Evolutionary conservation across 2,797 vertebrate genomes (phyloP).

Genomic region (Tangara arthus): DNA sequence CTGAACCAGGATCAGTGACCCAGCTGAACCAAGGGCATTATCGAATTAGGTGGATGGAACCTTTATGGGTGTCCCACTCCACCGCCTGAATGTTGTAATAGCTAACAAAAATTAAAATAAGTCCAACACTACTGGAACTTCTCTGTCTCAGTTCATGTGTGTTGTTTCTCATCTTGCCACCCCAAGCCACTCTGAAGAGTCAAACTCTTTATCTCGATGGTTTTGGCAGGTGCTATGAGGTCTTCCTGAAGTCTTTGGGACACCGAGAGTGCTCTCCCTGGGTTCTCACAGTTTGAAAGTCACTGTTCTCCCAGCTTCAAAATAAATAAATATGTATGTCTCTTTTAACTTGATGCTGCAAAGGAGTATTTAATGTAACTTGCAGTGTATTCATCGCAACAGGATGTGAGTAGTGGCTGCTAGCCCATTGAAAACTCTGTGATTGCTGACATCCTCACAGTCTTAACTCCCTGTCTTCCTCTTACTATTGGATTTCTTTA

Average conservation of each 20-base stretch:
- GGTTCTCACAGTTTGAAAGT: not conserved
- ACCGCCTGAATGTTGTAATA: not conserved
- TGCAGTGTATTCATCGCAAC: not conserved
- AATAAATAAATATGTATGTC: not conserved
- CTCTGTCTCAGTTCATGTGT: not conserved
- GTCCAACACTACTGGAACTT: not conserved
- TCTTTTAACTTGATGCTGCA: not conserved
- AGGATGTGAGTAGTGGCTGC: not conserved
- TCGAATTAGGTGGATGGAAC: not conserved
- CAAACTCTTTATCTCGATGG: not conserved
- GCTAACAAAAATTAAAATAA: not conserved
- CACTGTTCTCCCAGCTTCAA: not conserved
- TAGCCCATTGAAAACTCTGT: not conserved
- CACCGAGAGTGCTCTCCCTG: fast-evolving
- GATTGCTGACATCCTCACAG: not conserved
- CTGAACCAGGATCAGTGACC: not conserved
- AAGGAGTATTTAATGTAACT: not conserved
- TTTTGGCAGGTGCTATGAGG: not conserved
- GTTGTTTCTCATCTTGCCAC: not conserved
- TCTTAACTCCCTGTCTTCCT: not conserved
- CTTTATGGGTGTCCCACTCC: not conserved
- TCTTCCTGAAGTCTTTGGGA: not conserved
- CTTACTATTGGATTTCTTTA: not conserved
- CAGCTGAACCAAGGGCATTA: not conserved
- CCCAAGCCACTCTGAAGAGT: not conserved